phyloP scores from a whole-genome alignment of 2,888 invertebrate genomes.

The Idaea straminata region DNA sequence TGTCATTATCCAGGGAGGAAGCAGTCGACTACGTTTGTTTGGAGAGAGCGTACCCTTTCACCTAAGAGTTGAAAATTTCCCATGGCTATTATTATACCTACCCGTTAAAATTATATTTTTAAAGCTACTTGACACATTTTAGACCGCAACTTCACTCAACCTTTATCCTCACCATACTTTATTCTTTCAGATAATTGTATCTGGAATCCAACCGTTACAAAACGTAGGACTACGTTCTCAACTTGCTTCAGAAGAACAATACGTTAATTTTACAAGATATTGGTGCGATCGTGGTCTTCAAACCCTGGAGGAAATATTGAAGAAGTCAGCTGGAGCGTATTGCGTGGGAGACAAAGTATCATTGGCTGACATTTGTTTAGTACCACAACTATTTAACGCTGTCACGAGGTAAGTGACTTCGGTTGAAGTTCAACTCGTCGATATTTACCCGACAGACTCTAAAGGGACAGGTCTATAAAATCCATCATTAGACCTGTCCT shows the following conservation, averaged over 20 bases:
- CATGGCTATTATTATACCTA: too few relatives aligned
- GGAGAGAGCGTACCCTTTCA: too few relatives aligned
- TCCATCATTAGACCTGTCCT: too few relatives aligned
- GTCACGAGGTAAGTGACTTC: conserved; percentile 61
- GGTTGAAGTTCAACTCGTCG: conserved; percentile 3
- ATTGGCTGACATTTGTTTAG: conserved; percentile 84
- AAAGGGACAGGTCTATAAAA: too few relatives aligned
- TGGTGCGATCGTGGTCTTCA: conserved; percentile 79
- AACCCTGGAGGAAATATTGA: conserved; percentile 76
- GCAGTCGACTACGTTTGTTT: too few relatives aligned
- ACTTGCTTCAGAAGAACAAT: conserved; percentile 59
- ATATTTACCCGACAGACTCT: too few relatives aligned
- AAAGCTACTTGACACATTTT: too few relatives aligned
- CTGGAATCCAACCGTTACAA: conserved; percentile 86
- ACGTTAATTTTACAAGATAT: conserved; percentile 69
- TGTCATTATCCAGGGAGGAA: too few relatives aligned
- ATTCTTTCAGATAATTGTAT: conserved; percentile 71
- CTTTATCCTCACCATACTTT: not conserved
- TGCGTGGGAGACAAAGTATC: conserved; percentile 82
- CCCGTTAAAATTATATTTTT: too few relatives aligned
- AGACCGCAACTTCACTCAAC: not conserved
- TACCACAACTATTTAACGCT: conserved; percentile 84
- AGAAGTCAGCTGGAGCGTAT: conserved; percentile 72
- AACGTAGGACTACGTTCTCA: conserved; percentile 75
- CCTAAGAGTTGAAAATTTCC: too few relatives aligned